Evolutionary conservation across 2,888 invertebrate species (phyloP).

Genomic region (Ennomos quercinarius): DNA sequence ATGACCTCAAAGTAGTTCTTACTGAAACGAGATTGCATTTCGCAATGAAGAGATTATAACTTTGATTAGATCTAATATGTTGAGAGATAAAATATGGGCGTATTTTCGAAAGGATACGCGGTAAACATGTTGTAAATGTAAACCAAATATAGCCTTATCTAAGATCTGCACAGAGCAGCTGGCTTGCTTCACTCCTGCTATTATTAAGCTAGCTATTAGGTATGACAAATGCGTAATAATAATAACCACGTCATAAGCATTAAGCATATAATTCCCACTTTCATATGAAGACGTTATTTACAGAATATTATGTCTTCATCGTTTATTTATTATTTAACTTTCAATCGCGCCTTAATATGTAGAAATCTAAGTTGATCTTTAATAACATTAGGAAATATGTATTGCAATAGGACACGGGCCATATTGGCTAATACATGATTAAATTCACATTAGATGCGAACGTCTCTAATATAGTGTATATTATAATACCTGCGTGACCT

Average conservation of each 20-base stretch:
- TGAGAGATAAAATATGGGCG: too few relatives aligned
- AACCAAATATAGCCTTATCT: slow-evolving; percentile 2
- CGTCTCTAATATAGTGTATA: too few relatives aligned
- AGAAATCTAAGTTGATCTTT: slow-evolving; percentile 37
- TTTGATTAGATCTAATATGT: too few relatives aligned
- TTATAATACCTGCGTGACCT: too few relatives aligned
- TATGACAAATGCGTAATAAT: slow-evolving; percentile 75
- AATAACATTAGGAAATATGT: slow-evolving; percentile 28
- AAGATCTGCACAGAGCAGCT: slow-evolving; percentile 56
- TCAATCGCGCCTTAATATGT: slow-evolving; percentile 34
- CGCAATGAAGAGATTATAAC: too few relatives aligned
- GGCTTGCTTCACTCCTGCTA: slow-evolving; percentile 67
- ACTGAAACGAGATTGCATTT: too few relatives aligned
- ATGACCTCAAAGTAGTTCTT: too few relatives aligned
- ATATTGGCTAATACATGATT: slow-evolving; percentile 23
- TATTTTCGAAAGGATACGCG: too few relatives aligned
- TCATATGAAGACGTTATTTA: slow-evolving; percentile 58
- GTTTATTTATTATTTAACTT: slow-evolving; percentile 40
- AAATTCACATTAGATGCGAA: slow-evolving; percentile 13
- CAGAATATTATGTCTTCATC: slow-evolving; percentile 41
- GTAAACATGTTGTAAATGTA: too few relatives aligned
- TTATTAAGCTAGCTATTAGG: slow-evolving; percentile 56
- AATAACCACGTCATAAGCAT: slow-evolving; percentile 73
- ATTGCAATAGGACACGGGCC: slow-evolving; percentile 23
- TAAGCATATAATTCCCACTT: slow-evolving; percentile 57